Base-by-base conservation (phyloP, 2,113 vertebrate species). In the Anguilla rostrata region DNA sequence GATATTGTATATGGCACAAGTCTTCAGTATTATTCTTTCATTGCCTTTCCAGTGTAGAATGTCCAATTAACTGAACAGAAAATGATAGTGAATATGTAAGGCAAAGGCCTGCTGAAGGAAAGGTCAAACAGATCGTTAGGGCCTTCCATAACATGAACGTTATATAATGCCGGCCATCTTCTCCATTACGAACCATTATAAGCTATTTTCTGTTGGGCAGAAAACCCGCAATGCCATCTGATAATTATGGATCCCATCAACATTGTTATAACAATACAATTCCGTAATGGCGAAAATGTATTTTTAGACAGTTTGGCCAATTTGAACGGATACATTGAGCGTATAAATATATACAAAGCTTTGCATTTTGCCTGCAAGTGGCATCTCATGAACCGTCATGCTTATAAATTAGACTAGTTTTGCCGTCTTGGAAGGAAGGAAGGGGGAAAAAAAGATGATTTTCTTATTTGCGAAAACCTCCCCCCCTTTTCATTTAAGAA, bases 1-100 rank as follows among this genome's bases (percentile, higher is more conserved):
- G 81, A 87, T 56, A 71, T 85, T 91, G 83, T 85, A 39, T 86
- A 86, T 87, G 85, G 83, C 80, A 82, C 82, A 87, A 39, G 75
- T 91, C 49, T 53, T 91, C 92, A n/a, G 89, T 88, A 91, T 88
- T 84, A 89, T 53, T 83, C 71, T 39, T 88, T 89, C 89, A 87
- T 91, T 93, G 89, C 91, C 85, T 85, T 90, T 89, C 43, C 80
- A 57, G 83, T 49, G 39, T 82, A 88, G 92, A 60, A 90, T 41
- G 85, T 85, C 86, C 83, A 86, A 88, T 89, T 89, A 89, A 90
- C 83, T 85, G 78, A 86, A 83, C 87, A 86, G 88, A 46, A 86
- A 84, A 88, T 85, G 49, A 26, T 81, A 80, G 84, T 86, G 80
- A 89, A 89, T 86, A 88, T 89, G 11, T 29, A 29, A 34, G 26